Conservation (phyloP, 2,113 vertebrate species). For the Chrysemys picta region DNA sequence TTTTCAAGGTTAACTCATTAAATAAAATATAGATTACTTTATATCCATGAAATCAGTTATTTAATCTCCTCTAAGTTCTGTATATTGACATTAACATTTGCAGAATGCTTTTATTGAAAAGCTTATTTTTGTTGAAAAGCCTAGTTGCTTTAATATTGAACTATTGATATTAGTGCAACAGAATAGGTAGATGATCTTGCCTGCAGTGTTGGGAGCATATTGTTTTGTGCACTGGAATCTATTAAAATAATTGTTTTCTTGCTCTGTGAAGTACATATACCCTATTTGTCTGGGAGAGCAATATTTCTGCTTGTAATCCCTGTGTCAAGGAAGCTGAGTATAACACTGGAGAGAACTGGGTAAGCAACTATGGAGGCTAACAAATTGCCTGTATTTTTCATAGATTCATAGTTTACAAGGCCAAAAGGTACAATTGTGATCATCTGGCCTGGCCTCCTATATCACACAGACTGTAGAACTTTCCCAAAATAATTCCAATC, state of each 20-base stretch:
- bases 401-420: neutral
- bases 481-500: neutral
- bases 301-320: slow-evolving; percentile 8
- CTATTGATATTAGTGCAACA: slow-evolving; percentile 32
- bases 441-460: neutral
- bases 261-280: neutral
- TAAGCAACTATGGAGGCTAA: neutral
- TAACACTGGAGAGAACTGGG: neutral
- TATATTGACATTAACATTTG: neutral
- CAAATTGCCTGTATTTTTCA: neutral
- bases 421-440: neutral
- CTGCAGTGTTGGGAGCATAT: neutral
- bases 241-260: neutral
- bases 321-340: neutral
- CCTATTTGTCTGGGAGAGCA: neutral
- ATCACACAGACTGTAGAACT: neutral
- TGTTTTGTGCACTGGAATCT: slow-evolving; percentile 12
- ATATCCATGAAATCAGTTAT: too few species aligned
- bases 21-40: neutral
- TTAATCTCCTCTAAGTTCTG: neutral
- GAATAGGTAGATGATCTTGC: slow-evolving; percentile 16
- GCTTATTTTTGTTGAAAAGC: neutral
- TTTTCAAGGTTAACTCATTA: neutral
- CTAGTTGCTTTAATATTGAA: slow-evolving; percentile 31
- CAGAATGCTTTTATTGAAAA: neutral